Evolutionary conservation across 1,140 invertebrate species (phyloP).

Genomic region (Zaprionus lachaisei): DNA sequence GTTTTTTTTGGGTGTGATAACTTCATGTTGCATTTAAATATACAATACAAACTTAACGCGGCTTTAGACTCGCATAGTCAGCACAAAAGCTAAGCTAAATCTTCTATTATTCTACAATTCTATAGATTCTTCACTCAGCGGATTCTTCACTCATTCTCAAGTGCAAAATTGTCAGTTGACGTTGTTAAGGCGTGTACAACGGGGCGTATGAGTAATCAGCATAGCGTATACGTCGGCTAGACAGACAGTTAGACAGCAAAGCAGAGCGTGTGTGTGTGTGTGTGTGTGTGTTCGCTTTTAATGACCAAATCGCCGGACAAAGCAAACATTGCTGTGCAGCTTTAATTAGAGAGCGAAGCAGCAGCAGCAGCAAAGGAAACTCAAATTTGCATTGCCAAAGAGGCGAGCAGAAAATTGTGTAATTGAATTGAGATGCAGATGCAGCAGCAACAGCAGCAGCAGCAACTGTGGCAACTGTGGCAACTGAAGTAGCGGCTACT

Average conservation of each 20-base stretch:
- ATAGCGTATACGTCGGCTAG: conserved; percentile 55
- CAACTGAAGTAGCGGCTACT: conserved; percentile 48
- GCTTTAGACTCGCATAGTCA: conserved; percentile 1
- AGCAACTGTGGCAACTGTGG: conserved; percentile 8
- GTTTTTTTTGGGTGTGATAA: neutral
- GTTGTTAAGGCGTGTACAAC: conserved; percentile 35
- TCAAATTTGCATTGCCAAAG: conserved; percentile 51
- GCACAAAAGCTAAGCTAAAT: neutral
- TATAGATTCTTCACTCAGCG: no score
- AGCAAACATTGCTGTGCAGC: conserved; percentile 43
- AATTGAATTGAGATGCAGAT: conserved; percentile 55
- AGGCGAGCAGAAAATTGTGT: conserved; percentile 45
- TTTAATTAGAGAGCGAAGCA: conserved; percentile 70
- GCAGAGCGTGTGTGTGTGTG: neutral
- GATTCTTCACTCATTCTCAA: neutral
- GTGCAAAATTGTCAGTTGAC: conserved; percentile 1
- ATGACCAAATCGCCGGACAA: conserved; percentile 51
- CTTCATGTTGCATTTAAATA: neutral
- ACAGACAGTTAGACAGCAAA: conserved; percentile 20
- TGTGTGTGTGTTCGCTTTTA: conserved; percentile 24
- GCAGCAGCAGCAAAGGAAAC: conserved; percentile 41
- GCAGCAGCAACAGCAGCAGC: conserved; percentile 10
- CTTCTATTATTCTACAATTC: neutral
- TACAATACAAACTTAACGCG: neutral
- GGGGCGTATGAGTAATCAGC: conserved; percentile 77